Evolutionary conservation across 2,113 vertebrate species (phyloP).

Genomic region (Zosterops pallidus): DNA sequence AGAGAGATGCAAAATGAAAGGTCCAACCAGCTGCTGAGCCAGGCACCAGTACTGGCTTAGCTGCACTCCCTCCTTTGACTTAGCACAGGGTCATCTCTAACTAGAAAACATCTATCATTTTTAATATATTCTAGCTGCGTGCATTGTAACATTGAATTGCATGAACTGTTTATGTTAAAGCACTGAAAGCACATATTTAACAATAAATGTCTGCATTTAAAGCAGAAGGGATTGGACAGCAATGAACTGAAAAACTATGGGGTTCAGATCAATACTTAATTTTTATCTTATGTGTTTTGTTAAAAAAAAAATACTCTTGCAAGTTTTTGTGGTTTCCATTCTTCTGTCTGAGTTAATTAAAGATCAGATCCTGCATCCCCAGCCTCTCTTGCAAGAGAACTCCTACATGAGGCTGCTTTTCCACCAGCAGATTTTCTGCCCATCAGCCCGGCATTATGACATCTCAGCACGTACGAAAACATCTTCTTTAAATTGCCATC

Average conservation of each 20-base stretch:
- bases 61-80: not conserved
- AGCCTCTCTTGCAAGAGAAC: not conserved
- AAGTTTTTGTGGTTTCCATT: not conserved
- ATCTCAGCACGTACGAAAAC: not conserved
- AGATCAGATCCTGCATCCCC: not conserved
- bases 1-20: not conserved
- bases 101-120: not conserved
- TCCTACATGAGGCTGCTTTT: not conserved
- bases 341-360: not conserved
- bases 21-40: not conserved
- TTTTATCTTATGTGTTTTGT: not conserved
- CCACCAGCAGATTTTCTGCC: not conserved
- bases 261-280: not conserved
- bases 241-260: not conserved
- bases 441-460: not conserved
- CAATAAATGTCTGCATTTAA: not conserved
- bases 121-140: not conserved
- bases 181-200: not conserved
- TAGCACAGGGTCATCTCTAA: not conserved
- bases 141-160: not conserved
- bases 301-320: not conserved
- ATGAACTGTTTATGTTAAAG: not conserved
- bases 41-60: not conserved
- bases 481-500: conserved; percentile 29
- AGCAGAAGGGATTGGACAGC: not conserved